Evolutionary conservation across 2,797 vertebrate genomes (phyloP).

Genomic region (Aselliscus stoliczkanus): DNA sequence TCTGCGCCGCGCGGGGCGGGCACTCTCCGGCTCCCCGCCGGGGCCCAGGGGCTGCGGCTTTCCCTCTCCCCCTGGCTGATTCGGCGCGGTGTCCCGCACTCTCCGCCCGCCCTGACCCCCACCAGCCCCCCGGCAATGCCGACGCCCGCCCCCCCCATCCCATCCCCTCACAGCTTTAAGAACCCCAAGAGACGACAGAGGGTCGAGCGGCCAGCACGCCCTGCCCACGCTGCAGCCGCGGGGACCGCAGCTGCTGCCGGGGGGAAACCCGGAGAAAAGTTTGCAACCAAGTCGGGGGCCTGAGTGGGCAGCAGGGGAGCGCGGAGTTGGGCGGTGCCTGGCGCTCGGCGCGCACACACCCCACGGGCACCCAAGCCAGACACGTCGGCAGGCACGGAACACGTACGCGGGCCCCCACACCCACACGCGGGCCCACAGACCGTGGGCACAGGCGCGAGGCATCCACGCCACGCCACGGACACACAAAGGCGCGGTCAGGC

Average conservation of each 20-base stretch:
- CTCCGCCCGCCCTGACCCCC: neutral
- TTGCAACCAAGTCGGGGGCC: constrained; percentile 53
- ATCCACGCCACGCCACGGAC: neutral
- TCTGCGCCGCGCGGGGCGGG: neutral
- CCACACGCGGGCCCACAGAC: neutral
- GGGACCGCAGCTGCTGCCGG: neutral
- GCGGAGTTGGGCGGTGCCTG: constrained; percentile 2
- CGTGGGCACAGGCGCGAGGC: neutral
- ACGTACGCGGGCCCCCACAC: neutral
- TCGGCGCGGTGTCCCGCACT: neutral
- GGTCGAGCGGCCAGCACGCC: neutral
- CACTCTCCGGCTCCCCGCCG: neutral
- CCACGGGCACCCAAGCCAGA: constrained; percentile 38
- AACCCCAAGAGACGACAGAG: neutral
- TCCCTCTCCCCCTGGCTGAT: neutral
- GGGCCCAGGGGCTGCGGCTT: neutral
- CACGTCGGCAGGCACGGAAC: constrained; percentile 64
- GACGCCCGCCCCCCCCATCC: neutral
- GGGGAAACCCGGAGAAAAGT: constrained; percentile 67
- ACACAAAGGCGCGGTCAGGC: constrained; percentile 32
- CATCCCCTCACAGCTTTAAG: neutral
- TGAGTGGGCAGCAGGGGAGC: neutral
- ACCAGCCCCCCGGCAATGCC: neutral
- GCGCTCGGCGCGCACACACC: neutral
- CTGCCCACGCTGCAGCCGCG: neutral